Conservation (phyloP, 2,113 vertebrate species). For the Epinephelus lanceolatus region DNA sequence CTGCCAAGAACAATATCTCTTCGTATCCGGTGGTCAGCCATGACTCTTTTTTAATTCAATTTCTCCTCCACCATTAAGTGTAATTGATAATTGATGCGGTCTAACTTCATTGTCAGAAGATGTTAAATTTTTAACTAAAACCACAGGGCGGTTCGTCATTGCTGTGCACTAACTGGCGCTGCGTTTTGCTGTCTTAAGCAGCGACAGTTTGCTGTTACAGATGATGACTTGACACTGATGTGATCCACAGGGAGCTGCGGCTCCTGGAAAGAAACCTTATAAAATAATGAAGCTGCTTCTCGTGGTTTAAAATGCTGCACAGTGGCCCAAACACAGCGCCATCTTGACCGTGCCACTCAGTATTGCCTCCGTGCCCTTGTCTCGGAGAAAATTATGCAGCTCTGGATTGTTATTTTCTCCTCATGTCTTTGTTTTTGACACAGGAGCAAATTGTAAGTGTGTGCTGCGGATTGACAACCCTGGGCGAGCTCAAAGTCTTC, state of each 20-base stretch:
- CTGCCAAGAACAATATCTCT: constrained; percentile 83
- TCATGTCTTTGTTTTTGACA: constrained; percentile 70
- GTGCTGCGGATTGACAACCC: constrained; percentile 65
- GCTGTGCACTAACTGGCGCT: constrained; percentile 29
- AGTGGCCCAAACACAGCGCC: constrained; percentile 51
- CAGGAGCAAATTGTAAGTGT: constrained; percentile 65
- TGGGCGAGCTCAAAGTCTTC: constrained; percentile 56
- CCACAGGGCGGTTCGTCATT: constrained; percentile 11
- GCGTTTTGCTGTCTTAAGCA: constrained; percentile 48
- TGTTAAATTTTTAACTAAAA: constrained; percentile 46
- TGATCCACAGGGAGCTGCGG: constrained; percentile 64
- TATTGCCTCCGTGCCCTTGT: constrained; percentile 37
- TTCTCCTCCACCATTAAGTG: constrained; percentile 66
- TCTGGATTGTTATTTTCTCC: constrained; percentile 66
- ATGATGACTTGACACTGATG: constrained; percentile 76
- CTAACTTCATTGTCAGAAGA: constrained; percentile 57
- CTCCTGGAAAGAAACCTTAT: constrained; percentile 58
- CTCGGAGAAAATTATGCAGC: constrained; percentile 53
- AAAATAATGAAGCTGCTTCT: constrained; percentile 69
- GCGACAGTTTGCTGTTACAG: constrained; percentile 56
- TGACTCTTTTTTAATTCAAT: constrained; percentile 76
- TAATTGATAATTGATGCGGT: constrained; percentile 77
- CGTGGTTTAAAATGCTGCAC: constrained; percentile 63
- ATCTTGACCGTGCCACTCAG: constrained; percentile 49
- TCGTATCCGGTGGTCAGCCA: constrained; percentile 76